phyloP scores from a whole-genome alignment of 2,113 vertebrate genomes.

The Nothocercus julius region DNA sequence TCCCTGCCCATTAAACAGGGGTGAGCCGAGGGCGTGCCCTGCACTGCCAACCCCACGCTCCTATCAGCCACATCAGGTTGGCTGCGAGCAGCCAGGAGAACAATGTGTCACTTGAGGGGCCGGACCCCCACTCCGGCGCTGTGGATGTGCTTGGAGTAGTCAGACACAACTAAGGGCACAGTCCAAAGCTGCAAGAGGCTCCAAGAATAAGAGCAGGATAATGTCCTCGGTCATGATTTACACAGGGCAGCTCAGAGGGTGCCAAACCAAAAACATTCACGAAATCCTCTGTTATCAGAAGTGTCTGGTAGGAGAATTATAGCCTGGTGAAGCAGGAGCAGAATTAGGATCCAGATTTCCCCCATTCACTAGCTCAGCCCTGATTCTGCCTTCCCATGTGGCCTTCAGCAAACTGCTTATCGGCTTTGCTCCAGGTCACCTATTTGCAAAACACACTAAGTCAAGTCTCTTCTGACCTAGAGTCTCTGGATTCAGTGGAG shows the following conservation, averaged over 20 bases:
- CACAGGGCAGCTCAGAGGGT: neutral
- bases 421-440: neutral
- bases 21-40: neutral
- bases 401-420: slow-evolving; percentile 18
- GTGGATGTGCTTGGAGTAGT: neutral
- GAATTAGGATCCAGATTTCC: neutral
- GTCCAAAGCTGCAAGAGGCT: neutral
- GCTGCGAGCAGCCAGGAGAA: no score
- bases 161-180: neutral
- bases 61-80: neutral
- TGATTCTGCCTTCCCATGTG: neutral
- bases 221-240: neutral
- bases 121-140: no score
- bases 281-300: neutral
- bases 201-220: neutral
- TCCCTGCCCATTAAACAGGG: neutral
- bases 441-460: neutral
- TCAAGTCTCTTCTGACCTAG: slow-evolving; percentile 1
- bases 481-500: neutral
- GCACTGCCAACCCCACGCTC: accelerated
- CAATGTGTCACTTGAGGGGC: no score
- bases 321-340: neutral
- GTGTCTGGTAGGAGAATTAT: neutral
- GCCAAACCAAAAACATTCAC: neutral
- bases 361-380: accelerated